Conservation (phyloP, 2,113 vertebrate genomes). For the Pseudopipra pipra region DNA sequence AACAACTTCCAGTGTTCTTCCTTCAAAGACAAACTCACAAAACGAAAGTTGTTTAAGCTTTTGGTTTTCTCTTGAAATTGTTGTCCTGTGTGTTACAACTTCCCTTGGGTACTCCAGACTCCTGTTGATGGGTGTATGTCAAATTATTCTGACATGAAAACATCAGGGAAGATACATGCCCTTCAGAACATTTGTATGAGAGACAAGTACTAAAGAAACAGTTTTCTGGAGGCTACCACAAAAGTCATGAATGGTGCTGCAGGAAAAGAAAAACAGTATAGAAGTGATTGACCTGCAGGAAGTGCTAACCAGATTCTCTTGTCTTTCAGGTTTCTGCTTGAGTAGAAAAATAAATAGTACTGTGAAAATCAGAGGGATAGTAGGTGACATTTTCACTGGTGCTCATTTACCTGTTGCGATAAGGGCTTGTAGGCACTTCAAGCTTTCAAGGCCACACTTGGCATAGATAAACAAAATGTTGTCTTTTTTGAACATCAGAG, state of each 20-base stretch:
- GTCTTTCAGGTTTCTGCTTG: background rate
- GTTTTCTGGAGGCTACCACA: background rate
- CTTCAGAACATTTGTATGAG: background rate
- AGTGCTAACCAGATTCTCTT: background rate
- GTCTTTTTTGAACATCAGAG: background rate
- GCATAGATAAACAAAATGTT: background rate
- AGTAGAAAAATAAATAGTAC: background rate
- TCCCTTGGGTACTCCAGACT: background rate
- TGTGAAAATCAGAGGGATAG: background rate
- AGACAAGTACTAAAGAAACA: background rate
- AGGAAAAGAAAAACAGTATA: background rate
- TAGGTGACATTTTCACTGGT: background rate
- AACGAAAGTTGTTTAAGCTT: background rate
- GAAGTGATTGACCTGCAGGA: background rate
- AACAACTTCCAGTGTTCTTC: background rate
- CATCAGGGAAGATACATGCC: rapidly evolving
- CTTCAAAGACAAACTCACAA: background rate
- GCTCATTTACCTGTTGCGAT: background rate
- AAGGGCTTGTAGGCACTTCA: background rate
- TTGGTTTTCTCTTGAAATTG: background rate
- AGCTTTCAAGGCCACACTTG: background rate
- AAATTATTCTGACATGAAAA: background rate
- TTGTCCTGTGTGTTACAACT: background rate
- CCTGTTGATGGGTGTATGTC: background rate
- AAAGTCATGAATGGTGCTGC: background rate